phyloP scores from a whole-genome alignment of 2,113 vertebrate species.

The Halcyon senegalensis region DNA sequence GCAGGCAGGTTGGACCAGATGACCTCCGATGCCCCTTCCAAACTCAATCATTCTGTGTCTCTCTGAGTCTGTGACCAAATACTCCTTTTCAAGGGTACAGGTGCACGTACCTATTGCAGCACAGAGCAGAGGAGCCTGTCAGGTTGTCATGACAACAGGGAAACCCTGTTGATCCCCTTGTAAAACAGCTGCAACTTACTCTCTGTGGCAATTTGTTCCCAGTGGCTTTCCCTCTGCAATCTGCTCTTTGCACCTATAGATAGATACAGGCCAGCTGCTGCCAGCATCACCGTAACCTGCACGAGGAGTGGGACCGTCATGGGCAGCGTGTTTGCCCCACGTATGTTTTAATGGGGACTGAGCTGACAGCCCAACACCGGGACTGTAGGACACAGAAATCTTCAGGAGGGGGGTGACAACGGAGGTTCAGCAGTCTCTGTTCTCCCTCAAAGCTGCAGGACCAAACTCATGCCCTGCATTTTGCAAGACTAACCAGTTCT shows the following conservation, averaged over 20 bases:
- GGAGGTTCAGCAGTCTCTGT: neutral
- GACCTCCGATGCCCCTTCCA: neutral
- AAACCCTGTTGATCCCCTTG: neutral
- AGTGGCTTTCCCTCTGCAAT: neutral
- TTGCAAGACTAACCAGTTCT: fast-evolving
- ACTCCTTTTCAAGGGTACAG: neutral
- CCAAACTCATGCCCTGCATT: fast-evolving
- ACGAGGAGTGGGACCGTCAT: fast-evolving
- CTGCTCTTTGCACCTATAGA: neutral
- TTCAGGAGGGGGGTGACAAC: fast-evolving
- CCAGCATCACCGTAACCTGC: neutral
- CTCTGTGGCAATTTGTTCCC: neutral
- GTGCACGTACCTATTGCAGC: neutral
- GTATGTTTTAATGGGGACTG: neutral
- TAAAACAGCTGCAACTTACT: neutral
- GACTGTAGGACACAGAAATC: neutral
- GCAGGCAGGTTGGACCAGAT: neutral
- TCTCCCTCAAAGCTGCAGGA: neutral
- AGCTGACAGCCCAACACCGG: neutral
- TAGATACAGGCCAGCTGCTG: neutral
- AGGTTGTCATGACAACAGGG: constrained; percentile 60
- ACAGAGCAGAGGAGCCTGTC: neutral
- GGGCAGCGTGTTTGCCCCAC: neutral
- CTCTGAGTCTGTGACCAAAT: neutral
- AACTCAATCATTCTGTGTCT: neutral